Evolutionary conservation across 92 coral and sea anemone species (phyloP), one percentile per base, ranked within the genome.

Genomic region (Epizoanthus stellaris): DNA sequence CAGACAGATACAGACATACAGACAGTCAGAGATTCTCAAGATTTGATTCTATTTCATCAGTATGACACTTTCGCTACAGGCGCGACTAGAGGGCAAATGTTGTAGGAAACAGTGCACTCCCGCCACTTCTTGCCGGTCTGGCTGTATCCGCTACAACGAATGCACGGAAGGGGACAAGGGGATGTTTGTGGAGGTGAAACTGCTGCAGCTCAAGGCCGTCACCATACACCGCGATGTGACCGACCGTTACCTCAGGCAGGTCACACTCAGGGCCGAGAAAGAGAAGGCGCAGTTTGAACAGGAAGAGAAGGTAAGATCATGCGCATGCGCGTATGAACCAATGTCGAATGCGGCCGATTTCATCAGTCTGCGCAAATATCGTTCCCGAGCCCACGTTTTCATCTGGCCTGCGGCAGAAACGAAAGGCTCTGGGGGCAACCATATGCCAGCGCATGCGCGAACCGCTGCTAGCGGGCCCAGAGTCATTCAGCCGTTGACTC

Each of bases 111-210:
- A 71, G 17, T 83, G 87, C 38, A 68, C 87, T 14, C 30, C 45
- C 1, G 61, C 62, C 65, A 65, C 42, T 4, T 19, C 30, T 57
- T 83, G 87, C n/a, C 42, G 68, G 11, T 19, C n/a, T 15, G 62
- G 62, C 34, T 83, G 87, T 52, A 83, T 17, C 57, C 20, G 19
- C 10, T 71, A 83, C 42, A 15, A 39, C 17, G 58, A 15, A 7
- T 83, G 87, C 38, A 69, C 45, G 0, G 54, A 21, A 47, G 23
- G 53, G 43, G 80, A 83, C 49, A 83, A 83, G 59, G 87, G 87
- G 21, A 53, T 83, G 17, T 83, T 83, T 4, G 87, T 83, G 36
- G 87, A 83, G 39, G 87, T 63, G 15, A 83, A 77, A 49, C 75
- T 68, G 63, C 53, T 83, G 20, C 87, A 83, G 54, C 49, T 83